Base-by-base conservation (phyloP, 2,797 vertebrate genomes). In the Cossypha polioptera region DNA sequence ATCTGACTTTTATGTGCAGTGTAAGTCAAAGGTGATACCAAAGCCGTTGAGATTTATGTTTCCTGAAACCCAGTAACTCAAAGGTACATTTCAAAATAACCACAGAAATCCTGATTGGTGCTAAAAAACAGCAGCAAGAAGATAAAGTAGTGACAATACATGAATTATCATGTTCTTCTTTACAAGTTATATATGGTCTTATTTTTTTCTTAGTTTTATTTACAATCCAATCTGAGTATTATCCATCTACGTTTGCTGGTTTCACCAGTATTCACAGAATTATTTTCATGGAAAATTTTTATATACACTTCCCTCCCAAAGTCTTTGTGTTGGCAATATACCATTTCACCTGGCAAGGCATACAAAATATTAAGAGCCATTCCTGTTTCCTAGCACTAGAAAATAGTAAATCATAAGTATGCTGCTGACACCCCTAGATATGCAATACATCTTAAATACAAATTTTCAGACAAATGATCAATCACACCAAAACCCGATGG, bases 161-260 rank as follows among this genome's bases (percentile, higher is more conserved):
- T 38, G 73, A 94, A 88, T 86, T 57, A 91, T 47, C 47, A 25
- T 1, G 1, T 25, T 86, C 43, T 88, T 72, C 51, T 90, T 78
- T 48, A 53, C 45, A 53, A 84, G 55, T 72, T 91, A 73, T 68
- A 73, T 24, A 72, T 42, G 1, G 2, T 11, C 25, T 86, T 77
- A 63, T 66, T 94, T 92, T 61, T 88, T 82, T 66, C 61, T 81
- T 59, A n/a, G 33, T 62, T 78, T 94, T 91, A 96, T 95, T 92
- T 96, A 86, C 79, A 91, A 43, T 69, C 59, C 1, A 4, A 50
- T 61, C 66, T 66, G 54, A 86, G 36, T 78, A 84, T 91, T 88
- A 75, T 78, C 79, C 81, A 88, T 81, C 82, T 58, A 29, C 11
- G 17, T 74, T 86, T 59, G 54, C 33, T 48, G 26, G 5, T 54